phyloP scores from a whole-genome alignment of 2,888 invertebrate genomes.

The Caenorhabditis wallacei region DNA sequence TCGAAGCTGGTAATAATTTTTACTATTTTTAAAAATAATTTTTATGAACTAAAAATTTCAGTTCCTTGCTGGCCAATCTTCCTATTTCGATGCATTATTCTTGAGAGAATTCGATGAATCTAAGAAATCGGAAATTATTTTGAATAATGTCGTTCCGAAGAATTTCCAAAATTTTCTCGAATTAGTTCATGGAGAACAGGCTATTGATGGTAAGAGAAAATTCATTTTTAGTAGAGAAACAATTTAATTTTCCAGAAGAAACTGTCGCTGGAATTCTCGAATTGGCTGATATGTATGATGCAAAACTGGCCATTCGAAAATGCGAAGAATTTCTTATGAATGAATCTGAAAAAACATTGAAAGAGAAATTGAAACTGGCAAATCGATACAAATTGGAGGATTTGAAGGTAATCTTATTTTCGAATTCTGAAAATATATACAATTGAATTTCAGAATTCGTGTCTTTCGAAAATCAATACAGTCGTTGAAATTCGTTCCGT shows the following conservation, averaged over 20 bases:
- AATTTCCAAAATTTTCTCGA: neutral
- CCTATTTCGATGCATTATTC: neutral
- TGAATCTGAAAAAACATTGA: neutral
- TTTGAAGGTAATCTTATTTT: neutral
- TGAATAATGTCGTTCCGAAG: neutral
- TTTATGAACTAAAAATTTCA: neutral
- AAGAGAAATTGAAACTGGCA: neutral
- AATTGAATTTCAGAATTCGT: neutral
- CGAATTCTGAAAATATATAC: too few relatives aligned
- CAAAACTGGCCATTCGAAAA: neutral
- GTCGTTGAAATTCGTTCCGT: neutral
- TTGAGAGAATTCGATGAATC: neutral
- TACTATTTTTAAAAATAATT: neutral
- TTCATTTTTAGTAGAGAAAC: neutral
- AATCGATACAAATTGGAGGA: neutral
- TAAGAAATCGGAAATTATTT: neutral
- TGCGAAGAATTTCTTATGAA: neutral
- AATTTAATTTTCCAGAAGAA: neutral
- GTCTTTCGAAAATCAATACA: neutral
- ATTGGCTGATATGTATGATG: constrained; percentile 6
- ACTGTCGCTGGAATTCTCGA: neutral
- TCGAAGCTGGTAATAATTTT: neutral
- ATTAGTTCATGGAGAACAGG: neutral
- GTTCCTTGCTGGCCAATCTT: neutral
- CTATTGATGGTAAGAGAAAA: constrained; percentile 1